Base-by-base conservation (phyloP, 2,888 invertebrate species). In the Melieria crassipennis region DNA sequence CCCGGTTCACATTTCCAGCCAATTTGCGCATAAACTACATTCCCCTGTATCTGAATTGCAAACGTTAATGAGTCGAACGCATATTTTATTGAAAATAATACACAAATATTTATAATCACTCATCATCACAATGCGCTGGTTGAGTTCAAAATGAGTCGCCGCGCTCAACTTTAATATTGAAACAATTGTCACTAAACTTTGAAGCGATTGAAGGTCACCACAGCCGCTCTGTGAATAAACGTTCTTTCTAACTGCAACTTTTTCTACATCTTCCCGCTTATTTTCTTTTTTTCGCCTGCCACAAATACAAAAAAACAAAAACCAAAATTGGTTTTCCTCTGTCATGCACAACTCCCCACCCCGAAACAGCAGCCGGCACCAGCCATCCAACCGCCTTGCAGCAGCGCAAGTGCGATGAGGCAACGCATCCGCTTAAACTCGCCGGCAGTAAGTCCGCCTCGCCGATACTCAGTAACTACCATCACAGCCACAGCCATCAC, bases 351-450 rank as follows among this genome's bases (percentile, higher is more conserved):
- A 30, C 30, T 30, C 30, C 30, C 30, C 30, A 30, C 30, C 30
- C 30, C 30, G 30, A 30, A 30, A 30, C 2, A 30, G 30, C 30
- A 30, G 30, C 30, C 30, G 30, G 30, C 2, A 30, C 30, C 30
- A 30, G 30, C 30, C 30, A 30, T 30, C 3, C 30, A 2, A 30
- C 52, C 13, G 62, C 47, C 48, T 42, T 64, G 50, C 71, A 62
- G 13, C 50, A 69, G 48, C 65, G 58, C 48, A 48, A 71, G 48
- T 50, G 50, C 56, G 66, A 69, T 13, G 48, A 70, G 58, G 72
- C 65, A 71, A 66, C 70, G 47, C 61, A 70, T 47, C 42, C 16
- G 30, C 67, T 67, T 52, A 69, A 72, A 71, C 16, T 65, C 50
- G 4, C 48, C 50, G 42, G 64, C 68, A 58, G 16, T 58, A 16